Evolutionary conservation across 2,797 vertebrate genomes (phyloP).

Genomic region (Scolopax bukidnonensis): DNA sequence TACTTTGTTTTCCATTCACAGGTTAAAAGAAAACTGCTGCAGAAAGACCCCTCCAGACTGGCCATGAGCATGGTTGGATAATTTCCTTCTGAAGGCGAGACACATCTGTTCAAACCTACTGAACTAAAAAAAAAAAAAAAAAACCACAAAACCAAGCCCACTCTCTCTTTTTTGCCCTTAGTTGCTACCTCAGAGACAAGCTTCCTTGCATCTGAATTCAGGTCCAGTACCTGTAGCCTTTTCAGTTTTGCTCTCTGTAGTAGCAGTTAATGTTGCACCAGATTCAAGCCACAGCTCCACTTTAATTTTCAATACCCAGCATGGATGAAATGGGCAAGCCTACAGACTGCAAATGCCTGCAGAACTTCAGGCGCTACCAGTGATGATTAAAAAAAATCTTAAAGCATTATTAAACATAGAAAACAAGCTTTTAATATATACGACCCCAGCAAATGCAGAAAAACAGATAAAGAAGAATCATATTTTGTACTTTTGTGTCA

Average conservation of each 20-base stretch:
- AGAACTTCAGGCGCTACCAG: not conserved
- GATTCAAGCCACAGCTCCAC: not conserved
- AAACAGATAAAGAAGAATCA: not conserved
- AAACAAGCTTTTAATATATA: not conserved
- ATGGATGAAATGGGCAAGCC: not conserved
- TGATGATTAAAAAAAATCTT: not conserved
- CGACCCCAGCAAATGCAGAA: not conserved
- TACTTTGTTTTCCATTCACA: not conserved
- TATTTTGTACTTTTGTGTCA: not conserved
- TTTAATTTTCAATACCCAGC: not conserved
- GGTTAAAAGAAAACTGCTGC: not conserved
- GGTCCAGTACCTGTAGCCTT: not conserved
- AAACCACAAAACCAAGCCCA: not conserved
- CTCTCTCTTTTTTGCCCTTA: not conserved
- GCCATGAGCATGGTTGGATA: accelerated
- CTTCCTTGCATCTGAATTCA: not conserved
- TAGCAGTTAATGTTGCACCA: not conserved
- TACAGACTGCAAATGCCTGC: not conserved
- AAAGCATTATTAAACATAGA: not conserved
- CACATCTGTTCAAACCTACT: not conserved
- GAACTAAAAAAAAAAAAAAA: not conserved
- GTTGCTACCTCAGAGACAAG: not conserved
- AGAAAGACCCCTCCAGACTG: not conserved
- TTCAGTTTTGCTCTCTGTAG: not conserved
- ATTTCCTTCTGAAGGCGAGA: not conserved